Percentiles rank a stretch among this genome's conserved stretches.
Conservation (phyloP, 2,888 invertebrate species). For the Neuroscelio doddi region DNA sequence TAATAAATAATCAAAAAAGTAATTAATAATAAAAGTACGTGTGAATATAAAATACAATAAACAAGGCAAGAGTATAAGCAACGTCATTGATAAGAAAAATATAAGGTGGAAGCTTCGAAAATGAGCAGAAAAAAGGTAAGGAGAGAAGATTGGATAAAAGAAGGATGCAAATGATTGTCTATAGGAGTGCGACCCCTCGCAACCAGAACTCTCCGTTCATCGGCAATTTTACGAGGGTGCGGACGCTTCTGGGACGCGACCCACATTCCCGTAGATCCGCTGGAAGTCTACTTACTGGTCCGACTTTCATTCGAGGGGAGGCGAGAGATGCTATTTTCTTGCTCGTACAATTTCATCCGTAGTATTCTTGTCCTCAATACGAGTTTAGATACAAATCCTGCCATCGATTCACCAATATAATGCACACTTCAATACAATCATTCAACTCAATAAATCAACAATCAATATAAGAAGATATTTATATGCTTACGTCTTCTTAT, state of each 20-base stretch:
- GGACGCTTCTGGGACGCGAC: slow-evolving; percentile 54
- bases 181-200: slow-evolving; percentile 42
- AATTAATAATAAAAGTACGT: no score
- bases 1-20: no score
- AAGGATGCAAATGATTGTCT: slow-evolving; percentile 30
- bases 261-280: slow-evolving; percentile 52
- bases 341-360: neutral
- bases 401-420: slow-evolving; percentile 1
- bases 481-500: no score
- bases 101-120: slow-evolving; percentile 9
- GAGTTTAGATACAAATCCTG: slow-evolving; percentile 2
- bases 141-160: slow-evolving; percentile 5
- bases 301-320: slow-evolving; percentile 16
- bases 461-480: no score
- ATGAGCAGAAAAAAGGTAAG: slow-evolving; percentile 14
- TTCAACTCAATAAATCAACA: no score
- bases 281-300: slow-evolving; percentile 32
- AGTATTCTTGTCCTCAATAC: neutral
- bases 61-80: no score
- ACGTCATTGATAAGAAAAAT: slow-evolving; percentile 10
- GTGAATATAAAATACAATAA: no score
- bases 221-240: slow-evolving; percentile 54
- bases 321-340: slow-evolving; percentile 1
- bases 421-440: neutral
- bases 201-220: slow-evolving; percentile 48